Evolutionary conservation across 2,797 vertebrate genomes (phyloP).

Genomic region (Aselliscus stoliczkanus): DNA sequence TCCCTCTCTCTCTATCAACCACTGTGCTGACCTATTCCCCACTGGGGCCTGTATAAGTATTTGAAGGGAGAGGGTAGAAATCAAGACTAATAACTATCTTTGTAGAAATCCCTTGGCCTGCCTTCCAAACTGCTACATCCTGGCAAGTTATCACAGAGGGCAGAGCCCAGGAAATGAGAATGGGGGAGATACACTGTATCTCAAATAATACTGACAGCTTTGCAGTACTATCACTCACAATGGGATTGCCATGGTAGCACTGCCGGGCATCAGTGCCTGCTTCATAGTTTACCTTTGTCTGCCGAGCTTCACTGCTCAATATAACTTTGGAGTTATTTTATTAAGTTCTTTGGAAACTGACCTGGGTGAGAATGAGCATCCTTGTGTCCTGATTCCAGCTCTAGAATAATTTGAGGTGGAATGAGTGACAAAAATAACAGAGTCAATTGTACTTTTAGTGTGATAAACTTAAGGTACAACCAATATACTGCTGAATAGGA

Average conservation of each 20-base stretch:
- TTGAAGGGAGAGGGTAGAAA: not conserved
- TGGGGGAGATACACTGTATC: not conserved
- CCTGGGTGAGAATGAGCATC: not conserved
- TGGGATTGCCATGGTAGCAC: not conserved
- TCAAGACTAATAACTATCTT: not conserved
- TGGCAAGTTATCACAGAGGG: not conserved
- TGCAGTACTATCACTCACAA: not conserved
- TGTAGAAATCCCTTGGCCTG: not conserved
- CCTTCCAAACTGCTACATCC: not conserved
- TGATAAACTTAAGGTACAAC: slow-evolving; percentile 25
- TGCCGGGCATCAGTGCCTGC: not conserved
- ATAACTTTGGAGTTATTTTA: slow-evolving; percentile 19
- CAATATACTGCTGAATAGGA: not conserved
- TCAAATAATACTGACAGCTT: not conserved
- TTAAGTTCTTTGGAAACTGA: slow-evolving; percentile 42
- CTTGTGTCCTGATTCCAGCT: slow-evolving; percentile 18
- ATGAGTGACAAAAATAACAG: slow-evolving; percentile 11
- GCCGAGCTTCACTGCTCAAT: not conserved
- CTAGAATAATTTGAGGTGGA: slow-evolving; percentile 9
- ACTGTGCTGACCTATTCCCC: not conserved
- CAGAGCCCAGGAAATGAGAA: slow-evolving; percentile 5
- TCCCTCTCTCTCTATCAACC: not conserved
- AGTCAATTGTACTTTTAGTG: slow-evolving; percentile 29
- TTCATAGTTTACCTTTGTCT: not conserved
- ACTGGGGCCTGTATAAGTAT: not conserved